Base-by-base conservation (phyloP, 2,888 invertebrate genomes). In the Drosophila demipolita region DNA sequence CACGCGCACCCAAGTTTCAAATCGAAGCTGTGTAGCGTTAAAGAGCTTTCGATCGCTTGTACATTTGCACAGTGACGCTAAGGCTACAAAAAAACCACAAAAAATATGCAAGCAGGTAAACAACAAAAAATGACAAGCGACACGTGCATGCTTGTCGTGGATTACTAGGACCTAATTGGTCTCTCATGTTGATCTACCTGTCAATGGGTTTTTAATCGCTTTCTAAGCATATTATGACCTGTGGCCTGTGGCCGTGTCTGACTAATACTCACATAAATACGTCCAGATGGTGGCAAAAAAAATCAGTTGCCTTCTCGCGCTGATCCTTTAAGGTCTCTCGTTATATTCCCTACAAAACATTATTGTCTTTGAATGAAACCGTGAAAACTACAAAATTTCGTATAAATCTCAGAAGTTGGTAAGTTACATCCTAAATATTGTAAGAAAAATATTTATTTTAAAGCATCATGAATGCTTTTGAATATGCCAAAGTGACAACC, bases 141-240 rank as follows among this genome's bases (percentile, higher is more conserved):
- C 85, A 82, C 36, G 83, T 58, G 68, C 23, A 54, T 59, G 66
- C 83, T 57, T 82, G 83, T 79, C 79, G 45, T 4, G n/a, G n/a
- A 1, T 4, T 20, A 7, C 26, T 7, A 26, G 3, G 6, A 17
- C 17, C 17, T 15, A 26, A 36, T 11, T 20, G 1, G 23, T 40
- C 36, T 32, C 32, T 66, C n/a, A n/a, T 23, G 26, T 12, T 75
- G 70, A 57, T 55, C 55, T 55, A 55, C 55, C 38, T 32, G 35
- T 48, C 61, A 82, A 85, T 87, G 73, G n/a, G 63, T 82, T 82
- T 75, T 83, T 87, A 83, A 83, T 87, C 65, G 40, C 7, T 66
- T 79, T 70, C 48, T 71, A 52, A 69, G 40, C 59, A 52, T 32
- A 36, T n/a, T 59, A 40, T 20, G 38, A 36, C 45, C 49, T 48